These are phyloP conservation scores for Ceratitis capitata DNA, from an alignment of 1,140 invertebrate species.

Conservation along the genomic window DNA sequence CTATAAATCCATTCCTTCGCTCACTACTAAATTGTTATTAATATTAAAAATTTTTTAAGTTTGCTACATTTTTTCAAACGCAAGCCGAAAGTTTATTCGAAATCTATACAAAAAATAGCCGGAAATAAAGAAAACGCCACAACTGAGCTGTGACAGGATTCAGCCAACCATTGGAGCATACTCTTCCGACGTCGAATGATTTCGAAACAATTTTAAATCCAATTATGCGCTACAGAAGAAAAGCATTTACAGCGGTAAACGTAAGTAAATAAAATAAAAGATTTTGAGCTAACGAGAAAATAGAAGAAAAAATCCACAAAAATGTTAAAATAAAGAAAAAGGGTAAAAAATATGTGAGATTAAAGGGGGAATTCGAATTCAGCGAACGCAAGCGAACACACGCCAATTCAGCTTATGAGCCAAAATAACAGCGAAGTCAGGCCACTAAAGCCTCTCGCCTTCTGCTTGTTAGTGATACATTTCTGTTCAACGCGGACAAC, in stretches of 20 bases:
- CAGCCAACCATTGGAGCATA: not conserved
- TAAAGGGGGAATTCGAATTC: not conserved
- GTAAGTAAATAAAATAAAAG: not conserved
- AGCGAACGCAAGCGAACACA: not conserved
- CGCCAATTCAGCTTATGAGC: not conserved
- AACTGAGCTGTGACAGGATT: not conserved
- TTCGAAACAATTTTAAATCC: slow-evolving; percentile 42
- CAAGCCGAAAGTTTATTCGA: not conserved
- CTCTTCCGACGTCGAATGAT: slow-evolving; percentile 17
- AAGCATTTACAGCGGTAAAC: not conserved
- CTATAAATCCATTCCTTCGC: no score
- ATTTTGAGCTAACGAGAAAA: not conserved
- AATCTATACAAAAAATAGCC: not conserved
- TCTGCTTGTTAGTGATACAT: no score
- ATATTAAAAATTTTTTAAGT: no score
- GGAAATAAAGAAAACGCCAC: not conserved
- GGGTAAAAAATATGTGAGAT: not conserved
- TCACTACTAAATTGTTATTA: no score
- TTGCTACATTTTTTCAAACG: not conserved
- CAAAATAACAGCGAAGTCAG: no score
- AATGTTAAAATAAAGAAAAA: slow-evolving; percentile 39
- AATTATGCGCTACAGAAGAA: slow-evolving; percentile 39
- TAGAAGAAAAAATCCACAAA: slow-evolving; percentile 43
- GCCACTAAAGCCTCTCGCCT: no score
- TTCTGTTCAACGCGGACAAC: not conserved